Conservation (phyloP, 2,797 vertebrate species). For the Margarornis squamiger region DNA sequence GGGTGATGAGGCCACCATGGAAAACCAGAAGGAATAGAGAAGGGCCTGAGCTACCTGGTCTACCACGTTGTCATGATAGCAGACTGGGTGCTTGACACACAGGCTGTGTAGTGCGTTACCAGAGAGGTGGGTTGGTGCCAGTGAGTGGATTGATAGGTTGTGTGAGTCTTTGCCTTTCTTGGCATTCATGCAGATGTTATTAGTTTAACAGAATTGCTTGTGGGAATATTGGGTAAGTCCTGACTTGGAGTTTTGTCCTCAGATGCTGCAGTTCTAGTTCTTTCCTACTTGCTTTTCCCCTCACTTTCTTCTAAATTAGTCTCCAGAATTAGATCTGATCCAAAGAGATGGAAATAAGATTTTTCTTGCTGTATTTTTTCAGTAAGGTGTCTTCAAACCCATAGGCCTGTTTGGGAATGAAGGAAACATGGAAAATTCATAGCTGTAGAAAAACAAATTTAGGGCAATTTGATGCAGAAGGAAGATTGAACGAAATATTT, state of each 20-base stretch:
- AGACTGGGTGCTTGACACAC: background rate
- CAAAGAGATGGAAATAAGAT: background rate
- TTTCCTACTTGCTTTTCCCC: background rate
- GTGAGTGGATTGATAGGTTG: background rate
- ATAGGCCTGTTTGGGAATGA: background rate
- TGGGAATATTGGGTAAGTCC: background rate
- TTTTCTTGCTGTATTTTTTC: background rate
- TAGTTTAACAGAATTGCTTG: background rate
- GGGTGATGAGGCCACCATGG: background rate
- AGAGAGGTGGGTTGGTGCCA: background rate
- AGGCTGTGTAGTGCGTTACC: background rate
- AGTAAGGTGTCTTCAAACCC: background rate
- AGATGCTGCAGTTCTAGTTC: background rate
- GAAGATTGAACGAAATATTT: background rate
- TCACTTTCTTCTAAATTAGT: background rate
- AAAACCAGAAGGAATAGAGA: background rate
- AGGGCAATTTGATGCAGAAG: background rate
- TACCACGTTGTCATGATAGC: rapidly evolving
- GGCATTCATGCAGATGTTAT: background rate
- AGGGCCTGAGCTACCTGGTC: background rate
- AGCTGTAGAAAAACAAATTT: background rate
- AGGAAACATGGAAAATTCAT: background rate
- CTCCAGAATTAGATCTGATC: background rate
- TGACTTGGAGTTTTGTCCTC: background rate
- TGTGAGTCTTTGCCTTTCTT: background rate